Percentiles rank a stretch among this genome's conserved stretches.
Evolutionary conservation across 1,140 invertebrate genomes (phyloP).

Genomic region (Agrypnia vestita): DNA sequence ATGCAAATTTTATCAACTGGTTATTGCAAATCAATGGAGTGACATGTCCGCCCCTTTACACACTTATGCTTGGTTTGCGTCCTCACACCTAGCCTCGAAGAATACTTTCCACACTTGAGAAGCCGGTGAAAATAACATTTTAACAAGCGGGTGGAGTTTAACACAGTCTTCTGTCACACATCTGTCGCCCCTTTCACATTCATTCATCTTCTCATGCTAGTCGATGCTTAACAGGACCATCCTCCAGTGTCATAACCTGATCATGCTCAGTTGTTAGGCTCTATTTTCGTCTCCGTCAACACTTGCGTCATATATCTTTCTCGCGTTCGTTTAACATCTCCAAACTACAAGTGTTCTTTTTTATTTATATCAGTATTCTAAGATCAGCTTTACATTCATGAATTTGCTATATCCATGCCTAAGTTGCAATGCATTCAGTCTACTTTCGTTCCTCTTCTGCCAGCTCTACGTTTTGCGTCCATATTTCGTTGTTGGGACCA

Average conservation of each 20-base stretch:
- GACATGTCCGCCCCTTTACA: too few species aligned
- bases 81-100: too few species aligned
- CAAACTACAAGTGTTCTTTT: not conserved
- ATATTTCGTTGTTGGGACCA: not conserved
- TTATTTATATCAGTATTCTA: not conserved
- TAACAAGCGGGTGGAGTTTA: too few species aligned
- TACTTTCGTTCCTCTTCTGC: constrained; percentile 1
- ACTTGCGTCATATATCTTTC: not conserved
- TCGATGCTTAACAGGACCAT: not conserved
- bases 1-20: too few species aligned
- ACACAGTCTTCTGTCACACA: too few species aligned
- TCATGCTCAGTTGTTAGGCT: not conserved
- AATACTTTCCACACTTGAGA: too few species aligned
- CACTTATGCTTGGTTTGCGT: too few species aligned
- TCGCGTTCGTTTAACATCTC: not conserved
- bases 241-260: not conserved
- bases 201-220: not conserved
- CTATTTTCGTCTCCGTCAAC: not conserved
- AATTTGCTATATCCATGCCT: not conserved
- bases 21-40: too few species aligned
- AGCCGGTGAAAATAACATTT: too few species aligned
- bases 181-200: too few species aligned
- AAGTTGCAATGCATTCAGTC: not conserved
- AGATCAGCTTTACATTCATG: not conserved
- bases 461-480: not conserved